A percentile compares a stretch with the other conserved stretches of the same genome.
phyloP scores from a whole-genome alignment of 92 coral and sea anemone species.

The Pocillopora grandis region DNA sequence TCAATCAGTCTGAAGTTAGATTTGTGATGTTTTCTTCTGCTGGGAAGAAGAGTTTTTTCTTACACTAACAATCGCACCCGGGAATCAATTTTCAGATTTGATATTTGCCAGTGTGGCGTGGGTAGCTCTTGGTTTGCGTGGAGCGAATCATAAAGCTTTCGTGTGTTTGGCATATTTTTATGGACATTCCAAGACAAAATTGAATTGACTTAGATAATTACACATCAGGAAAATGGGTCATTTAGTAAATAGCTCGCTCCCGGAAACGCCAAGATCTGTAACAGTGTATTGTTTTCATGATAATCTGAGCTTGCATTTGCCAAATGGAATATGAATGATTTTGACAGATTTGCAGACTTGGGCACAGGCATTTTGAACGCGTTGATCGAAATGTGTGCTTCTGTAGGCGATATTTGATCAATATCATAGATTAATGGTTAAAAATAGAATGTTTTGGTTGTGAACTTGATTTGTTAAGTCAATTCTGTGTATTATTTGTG shows the following conservation, averaged over 20 bases:
- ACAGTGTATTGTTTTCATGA: slow-evolving; percentile 35
- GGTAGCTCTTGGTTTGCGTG: no score
- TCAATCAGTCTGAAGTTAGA: slow-evolving; percentile 72
- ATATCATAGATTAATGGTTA: slow-evolving; percentile 58
- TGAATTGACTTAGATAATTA: slow-evolving; percentile 58
- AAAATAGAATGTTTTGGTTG: slow-evolving; percentile 65
- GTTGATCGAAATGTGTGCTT: not conserved
- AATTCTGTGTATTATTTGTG: slow-evolving; percentile 59
- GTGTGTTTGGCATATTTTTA: slow-evolving; percentile 43
- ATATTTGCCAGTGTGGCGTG: not conserved
- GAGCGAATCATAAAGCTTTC: slow-evolving; percentile 11
- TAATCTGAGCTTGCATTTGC: slow-evolving; percentile 10
- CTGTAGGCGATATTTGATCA: slow-evolving; percentile 46
- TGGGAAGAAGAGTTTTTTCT: slow-evolving; percentile 23
- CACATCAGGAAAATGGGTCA: slow-evolving; percentile 65
- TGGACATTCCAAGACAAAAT: slow-evolving; percentile 63
- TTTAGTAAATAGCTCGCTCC: slow-evolving; percentile 53
- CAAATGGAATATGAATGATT: slow-evolving; percentile 24
- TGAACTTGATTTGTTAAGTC: slow-evolving; percentile 50
- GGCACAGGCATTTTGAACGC: not conserved
- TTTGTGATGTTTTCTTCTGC: slow-evolving; percentile 59
- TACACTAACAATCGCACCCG: slow-evolving; percentile 4
- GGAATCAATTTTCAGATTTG: slow-evolving; percentile 15
- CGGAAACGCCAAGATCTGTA: slow-evolving; percentile 60
- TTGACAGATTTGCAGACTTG: not conserved